Percentiles rank a stretch among this genome's conserved stretches.
phyloP scores from a whole-genome alignment of 2,888 invertebrate genomes.

The Caradrina clavipalpis region DNA sequence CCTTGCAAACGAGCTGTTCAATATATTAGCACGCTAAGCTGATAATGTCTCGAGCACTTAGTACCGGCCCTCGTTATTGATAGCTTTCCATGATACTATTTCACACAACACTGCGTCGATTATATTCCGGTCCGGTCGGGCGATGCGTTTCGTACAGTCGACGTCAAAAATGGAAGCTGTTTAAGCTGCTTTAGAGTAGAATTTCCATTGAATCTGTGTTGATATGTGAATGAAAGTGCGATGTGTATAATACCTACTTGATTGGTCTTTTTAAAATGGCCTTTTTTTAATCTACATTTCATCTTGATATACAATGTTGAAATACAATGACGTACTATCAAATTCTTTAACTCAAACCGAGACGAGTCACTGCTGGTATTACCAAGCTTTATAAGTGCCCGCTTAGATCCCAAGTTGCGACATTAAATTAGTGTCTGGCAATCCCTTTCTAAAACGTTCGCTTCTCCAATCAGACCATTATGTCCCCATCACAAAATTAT shows the following conservation, averaged over 20 bases:
- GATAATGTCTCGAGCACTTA: conserved; percentile 80
- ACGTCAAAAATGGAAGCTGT: conserved; percentile 52
- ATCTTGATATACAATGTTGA: neutral
- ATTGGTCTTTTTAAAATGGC: conserved; percentile 4
- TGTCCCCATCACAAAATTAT: conserved; percentile 23
- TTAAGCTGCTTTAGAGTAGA: conserved; percentile 27
- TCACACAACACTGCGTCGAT: conserved; percentile 67
- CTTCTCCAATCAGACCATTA: conserved; percentile 10
- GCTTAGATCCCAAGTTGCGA: conserved; percentile 8
- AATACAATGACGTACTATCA: conserved; percentile 1
- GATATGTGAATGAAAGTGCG: conserved; percentile 25
- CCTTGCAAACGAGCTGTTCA: conserved; percentile 75
- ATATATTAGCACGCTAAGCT: conserved; percentile 80
- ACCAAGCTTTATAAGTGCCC: conserved; percentile 11
- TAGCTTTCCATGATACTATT: conserved; percentile 69
- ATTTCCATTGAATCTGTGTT: conserved; percentile 25
- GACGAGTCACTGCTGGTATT: neutral
- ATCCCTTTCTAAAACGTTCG: conserved; percentile 34
- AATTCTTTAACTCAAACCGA: neutral
- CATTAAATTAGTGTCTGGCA: conserved; percentile 22
- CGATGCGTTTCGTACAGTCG: conserved; percentile 41
- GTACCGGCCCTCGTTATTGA: conserved; percentile 74
- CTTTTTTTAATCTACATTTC: conserved; percentile 8
- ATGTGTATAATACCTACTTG: conserved; percentile 22
- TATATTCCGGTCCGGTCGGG: conserved; percentile 50